Evolutionary conservation across 37 sponge, comb jelly and placozoan genomes (phyloP).

Genomic region (Dysidea cf. avara): DNA sequence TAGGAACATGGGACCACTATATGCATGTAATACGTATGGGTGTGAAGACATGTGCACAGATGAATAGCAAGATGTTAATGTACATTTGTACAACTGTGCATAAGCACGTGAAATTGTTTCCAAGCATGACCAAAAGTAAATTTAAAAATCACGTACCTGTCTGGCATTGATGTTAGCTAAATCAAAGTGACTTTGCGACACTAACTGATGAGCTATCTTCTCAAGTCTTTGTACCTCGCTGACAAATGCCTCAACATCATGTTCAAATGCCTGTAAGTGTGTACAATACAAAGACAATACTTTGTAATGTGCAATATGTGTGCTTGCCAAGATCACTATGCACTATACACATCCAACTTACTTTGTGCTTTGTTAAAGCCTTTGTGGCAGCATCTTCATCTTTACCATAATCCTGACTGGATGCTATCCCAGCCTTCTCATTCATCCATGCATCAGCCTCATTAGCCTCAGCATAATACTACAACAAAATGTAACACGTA

Average conservation of each 20-base stretch:
- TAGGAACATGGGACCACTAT: neutral
- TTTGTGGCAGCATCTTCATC: conserved; percentile 89
- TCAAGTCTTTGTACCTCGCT: conserved; percentile 58
- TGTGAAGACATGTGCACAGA: neutral
- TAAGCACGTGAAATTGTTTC: neutral
- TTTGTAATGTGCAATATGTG: neutral
- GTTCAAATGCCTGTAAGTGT: conserved; percentile 60
- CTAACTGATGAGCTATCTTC: conserved; percentile 52
- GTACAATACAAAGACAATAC: neutral
- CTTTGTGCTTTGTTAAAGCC: conserved; percentile 83
- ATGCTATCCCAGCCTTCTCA: conserved; percentile 89
- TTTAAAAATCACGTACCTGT: too few relatives aligned
- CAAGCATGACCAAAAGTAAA: too few relatives aligned
- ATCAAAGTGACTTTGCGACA: conserved; percentile 80
- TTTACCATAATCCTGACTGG: conserved; percentile 88
- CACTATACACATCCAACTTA: conserved; percentile 1
- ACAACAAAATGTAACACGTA: neutral
- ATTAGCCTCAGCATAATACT: conserved; percentile 85
- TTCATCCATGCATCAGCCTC: conserved; percentile 97
- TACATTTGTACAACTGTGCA: neutral
- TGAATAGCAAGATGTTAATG: neutral
- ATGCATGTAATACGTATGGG: neutral
- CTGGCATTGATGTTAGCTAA: conserved; percentile 77
- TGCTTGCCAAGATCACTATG: too few relatives aligned
- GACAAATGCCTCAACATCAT: conserved; percentile 81